A percentile compares a stretch with the other conserved stretches of the same genome.
Conservation (phyloP, 2,113 vertebrate genomes). For the Mesoclemmys tuberculata region DNA sequence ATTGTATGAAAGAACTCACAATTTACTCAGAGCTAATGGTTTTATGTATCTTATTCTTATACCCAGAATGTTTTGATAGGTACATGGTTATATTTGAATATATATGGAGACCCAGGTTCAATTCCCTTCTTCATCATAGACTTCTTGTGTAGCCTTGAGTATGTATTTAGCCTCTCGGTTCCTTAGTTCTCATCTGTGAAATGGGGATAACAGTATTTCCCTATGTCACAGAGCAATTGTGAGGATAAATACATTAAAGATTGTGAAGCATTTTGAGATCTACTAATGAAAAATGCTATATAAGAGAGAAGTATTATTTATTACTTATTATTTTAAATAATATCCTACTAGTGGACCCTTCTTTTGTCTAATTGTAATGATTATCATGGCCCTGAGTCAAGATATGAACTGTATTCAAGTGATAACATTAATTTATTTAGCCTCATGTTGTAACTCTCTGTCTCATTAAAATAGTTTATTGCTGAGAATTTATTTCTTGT, state of each 20-base stretch:
- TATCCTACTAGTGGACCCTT: background rate
- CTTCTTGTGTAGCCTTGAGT: background rate
- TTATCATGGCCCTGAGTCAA: background rate
- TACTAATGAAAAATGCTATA: background rate
- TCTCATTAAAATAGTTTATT: background rate
- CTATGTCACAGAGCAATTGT: background rate
- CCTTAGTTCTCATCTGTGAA: background rate
- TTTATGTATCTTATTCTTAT: background rate
- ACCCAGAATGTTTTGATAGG: background rate
- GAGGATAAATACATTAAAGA: background rate
- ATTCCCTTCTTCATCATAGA: background rate
- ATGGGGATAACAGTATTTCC: background rate
- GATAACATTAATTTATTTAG: background rate
- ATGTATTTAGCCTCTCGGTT: background rate
- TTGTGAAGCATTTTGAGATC: background rate
- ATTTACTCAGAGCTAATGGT: background rate
- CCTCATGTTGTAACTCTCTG: background rate
- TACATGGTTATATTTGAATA: background rate
- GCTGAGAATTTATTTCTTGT: constrained; percentile 38
- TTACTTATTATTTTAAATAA: background rate
- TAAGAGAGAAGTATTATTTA: background rate
- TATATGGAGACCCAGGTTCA: background rate
- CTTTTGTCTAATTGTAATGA: background rate
- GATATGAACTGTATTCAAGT: background rate
- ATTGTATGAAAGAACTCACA: background rate